Evolutionary conservation across 2,797 vertebrate genomes (phyloP), one percentile per base, ranked within the genome.

Genomic region (Coreius guichenoti): DNA sequence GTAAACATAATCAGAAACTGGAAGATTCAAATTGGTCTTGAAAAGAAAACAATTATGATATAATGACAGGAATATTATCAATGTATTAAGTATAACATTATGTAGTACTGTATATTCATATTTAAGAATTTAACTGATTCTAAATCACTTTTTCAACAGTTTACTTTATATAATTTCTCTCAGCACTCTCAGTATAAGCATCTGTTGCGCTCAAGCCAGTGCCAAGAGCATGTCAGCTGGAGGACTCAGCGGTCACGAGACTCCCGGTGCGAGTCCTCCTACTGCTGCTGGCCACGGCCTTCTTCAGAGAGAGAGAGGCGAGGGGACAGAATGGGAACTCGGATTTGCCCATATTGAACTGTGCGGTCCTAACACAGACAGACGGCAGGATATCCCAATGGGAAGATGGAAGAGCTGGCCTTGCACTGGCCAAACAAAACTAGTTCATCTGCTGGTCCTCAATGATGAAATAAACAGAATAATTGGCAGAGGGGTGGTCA

Each of bases 191-290:
- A 63, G 39, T 65, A 72, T 81, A 65, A 75, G 70, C 88, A 90
- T 86, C 88, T 90, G 90, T 80, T 87, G 75, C 58, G 19, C 72
- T 67, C 73, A 68, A 67, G 63, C 36, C 72, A 76, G 43, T 26
- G 85, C 63, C 80, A 79, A 70, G 68, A 86, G 84, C 80, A 58
- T 68, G 83, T 75, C 87, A 88, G 80, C 88, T 89, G 87, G 81
- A 90, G 39, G 74, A 61, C 70, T 72, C 56, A 75, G 76, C 16
- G 54, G 69, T 58, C 56, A 54, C 26, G 65, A 86, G 75, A 67
- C 21, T 19, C 33, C 51, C 51, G 29, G 47, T 29, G 72, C 65
- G 70, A 17, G 33, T 69, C 58, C 72, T 74, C 56, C 54, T 54
- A 58, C 9, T 31, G 23, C 31, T 65, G 74, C 67, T 23, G 67